Evolutionary conservation across 2,888 invertebrate species (phyloP).

Genomic region (Protophormia terraenovae): DNA sequence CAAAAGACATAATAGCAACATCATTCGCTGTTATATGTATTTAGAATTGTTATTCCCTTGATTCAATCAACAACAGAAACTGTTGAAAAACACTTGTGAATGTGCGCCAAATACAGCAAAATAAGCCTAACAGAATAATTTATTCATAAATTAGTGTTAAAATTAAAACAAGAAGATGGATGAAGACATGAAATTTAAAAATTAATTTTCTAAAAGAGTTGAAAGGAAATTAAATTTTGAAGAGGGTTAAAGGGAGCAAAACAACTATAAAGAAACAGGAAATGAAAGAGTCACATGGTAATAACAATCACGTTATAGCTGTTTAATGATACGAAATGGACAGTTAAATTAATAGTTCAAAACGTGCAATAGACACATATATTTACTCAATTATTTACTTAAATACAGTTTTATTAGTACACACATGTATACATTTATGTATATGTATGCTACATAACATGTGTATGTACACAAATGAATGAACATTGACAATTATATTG

Average conservation of each 20-base stretch:
- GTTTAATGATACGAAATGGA: background rate
- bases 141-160: background rate
- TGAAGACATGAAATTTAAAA: too few species aligned
- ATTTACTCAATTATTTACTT: background rate
- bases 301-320: background rate
- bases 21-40: background rate
- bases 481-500: background rate
- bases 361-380: background rate
- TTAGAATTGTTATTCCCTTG: background rate
- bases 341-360: background rate
- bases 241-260: too few species aligned
- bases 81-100: background rate
- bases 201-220: background rate
- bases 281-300: background rate
- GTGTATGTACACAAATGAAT: background rate
- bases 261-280: background rate
- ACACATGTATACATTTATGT: background rate
- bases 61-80: background rate
- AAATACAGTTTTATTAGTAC: too few species aligned
- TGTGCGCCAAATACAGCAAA: too few species aligned
- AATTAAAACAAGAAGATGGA: background rate
- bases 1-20: background rate
- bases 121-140: background rate
- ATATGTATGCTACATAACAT: too few species aligned
- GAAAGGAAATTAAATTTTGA: too few species aligned